A percentile compares a stretch with the other conserved stretches of the same genome.
phyloP scores from a whole-genome alignment of 2,113 vertebrate species.

The Tenrec ecaudatus region DNA sequence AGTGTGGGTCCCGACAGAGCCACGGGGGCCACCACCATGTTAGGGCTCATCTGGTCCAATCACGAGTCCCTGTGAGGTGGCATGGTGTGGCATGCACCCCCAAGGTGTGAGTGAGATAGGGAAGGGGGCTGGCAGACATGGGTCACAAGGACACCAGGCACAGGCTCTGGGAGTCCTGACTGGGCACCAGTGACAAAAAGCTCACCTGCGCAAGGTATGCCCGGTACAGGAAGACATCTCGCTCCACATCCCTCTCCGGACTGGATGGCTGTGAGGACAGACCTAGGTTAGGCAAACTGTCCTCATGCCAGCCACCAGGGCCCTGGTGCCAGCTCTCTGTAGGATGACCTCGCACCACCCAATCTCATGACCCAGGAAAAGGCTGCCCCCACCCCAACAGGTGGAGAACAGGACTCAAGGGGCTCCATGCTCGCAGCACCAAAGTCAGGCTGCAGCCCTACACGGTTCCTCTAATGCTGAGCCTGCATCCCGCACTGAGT shows the following conservation, averaged over 20 bases:
- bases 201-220: slow-evolving; percentile 96
- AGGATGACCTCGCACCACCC: neutral
- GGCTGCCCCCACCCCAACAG: neutral
- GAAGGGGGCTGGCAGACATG: neutral
- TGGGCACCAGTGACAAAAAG: rapidly evolving
- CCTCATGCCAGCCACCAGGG: neutral
- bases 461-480: too few species aligned
- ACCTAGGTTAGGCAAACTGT: neutral
- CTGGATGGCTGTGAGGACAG: slow-evolving; percentile 86
- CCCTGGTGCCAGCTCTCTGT: neutral
- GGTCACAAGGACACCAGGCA: neutral
- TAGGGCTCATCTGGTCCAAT: neutral
- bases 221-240: slow-evolving; percentile 95
- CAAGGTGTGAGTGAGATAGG: neutral
- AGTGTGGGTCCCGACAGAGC: neutral
- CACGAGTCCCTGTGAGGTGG: neutral
- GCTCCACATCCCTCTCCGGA: slow-evolving; percentile 92
- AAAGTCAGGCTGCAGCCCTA: neutral
- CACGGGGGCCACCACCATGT: neutral
- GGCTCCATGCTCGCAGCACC: neutral
- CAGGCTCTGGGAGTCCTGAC: neutral
- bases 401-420: neutral
- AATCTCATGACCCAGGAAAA: neutral
- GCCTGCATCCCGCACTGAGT: too few species aligned
- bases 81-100: neutral